These are phyloP conservation scores for Neodiprion pinetum DNA, from an alignment of 1,140 invertebrate species.

Conservation along the genomic window DNA sequence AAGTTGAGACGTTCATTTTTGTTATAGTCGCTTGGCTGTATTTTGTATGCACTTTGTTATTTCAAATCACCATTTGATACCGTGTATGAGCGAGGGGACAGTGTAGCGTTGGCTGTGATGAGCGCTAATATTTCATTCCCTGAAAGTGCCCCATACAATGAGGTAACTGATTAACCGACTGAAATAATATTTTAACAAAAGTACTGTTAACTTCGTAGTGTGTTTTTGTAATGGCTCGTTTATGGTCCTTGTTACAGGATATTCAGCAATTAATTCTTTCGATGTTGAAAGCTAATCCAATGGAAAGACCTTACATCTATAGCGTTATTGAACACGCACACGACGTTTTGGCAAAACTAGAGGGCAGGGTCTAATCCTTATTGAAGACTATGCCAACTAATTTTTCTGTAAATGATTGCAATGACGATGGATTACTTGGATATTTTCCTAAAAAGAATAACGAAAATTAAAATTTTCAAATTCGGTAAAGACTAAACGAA, in stretches of 20 bases:
- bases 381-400: conserved; percentile 8
- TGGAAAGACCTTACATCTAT: conserved; percentile 78
- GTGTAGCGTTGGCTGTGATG: conserved; percentile 84
- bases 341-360: conserved; percentile 64
- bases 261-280: conserved; percentile 74
- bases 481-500: no score
- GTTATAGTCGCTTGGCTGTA: conserved; percentile 83
- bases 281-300: conserved; percentile 77
- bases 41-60: conserved; percentile 85
- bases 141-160: conserved; percentile 70
- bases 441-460: no score
- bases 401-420: no score
- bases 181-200: not conserved
- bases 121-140: conserved; percentile 80
- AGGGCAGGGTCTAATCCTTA: conserved; percentile 57
- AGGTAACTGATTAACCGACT: conserved; percentile 56
- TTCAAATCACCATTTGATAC: conserved; percentile 87
- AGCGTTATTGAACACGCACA: conserved; percentile 69
- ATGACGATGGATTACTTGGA: no score
- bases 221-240: not conserved
- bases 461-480: no score
- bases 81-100: conserved; percentile 86
- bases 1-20: conserved; percentile 31
- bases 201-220: not conserved
- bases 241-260: conserved; percentile 60